Conservation (phyloP, 2,113 vertebrate genomes). For the Heliornis fulica region DNA sequence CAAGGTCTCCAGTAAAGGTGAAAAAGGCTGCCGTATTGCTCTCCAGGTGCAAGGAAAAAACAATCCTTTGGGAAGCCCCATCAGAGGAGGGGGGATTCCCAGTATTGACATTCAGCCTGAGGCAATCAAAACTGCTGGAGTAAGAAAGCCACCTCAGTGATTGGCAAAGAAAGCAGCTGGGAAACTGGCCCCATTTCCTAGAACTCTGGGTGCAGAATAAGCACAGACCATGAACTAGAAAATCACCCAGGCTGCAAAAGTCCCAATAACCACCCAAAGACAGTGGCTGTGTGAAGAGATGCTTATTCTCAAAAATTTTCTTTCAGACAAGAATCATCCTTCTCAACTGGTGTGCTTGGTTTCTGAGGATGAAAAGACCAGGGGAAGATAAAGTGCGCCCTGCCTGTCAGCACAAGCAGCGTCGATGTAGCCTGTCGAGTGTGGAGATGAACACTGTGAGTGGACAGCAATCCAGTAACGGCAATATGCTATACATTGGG, state of each 20-base stretch:
- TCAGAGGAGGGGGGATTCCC: background rate
- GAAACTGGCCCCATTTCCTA: background rate
- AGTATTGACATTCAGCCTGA: background rate
- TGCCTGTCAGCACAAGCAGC: conserved; percentile 83
- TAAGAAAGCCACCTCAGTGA: background rate
- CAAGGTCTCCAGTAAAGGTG: background rate
- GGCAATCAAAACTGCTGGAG: background rate
- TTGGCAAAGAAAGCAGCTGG: background rate
- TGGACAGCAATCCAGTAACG: conserved; percentile 74
- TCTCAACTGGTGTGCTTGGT: conserved; percentile 96
- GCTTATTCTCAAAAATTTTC: background rate
- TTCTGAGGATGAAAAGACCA: conserved; percentile 92
- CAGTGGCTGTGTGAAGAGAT: background rate
- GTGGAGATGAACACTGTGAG: conserved; percentile 78
- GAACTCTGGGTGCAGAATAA: background rate
- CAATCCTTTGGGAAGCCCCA: background rate
- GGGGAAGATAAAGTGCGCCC: conserved; percentile 86
- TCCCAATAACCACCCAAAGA: background rate
- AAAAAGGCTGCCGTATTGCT: background rate
- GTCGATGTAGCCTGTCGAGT: conserved; percentile 83
- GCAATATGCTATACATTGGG: conserved; percentile 87
- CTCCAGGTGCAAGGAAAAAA: background rate
- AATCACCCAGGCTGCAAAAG: background rate
- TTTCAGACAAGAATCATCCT: conserved; percentile 90
- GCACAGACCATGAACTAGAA: background rate